A percentile compares a stretch with the other conserved stretches of the same genome.
phyloP scores from a whole-genome alignment of 30 jellyfish, hydroid and myxozoan genomes.

The Phacellophora camtschatica region DNA sequence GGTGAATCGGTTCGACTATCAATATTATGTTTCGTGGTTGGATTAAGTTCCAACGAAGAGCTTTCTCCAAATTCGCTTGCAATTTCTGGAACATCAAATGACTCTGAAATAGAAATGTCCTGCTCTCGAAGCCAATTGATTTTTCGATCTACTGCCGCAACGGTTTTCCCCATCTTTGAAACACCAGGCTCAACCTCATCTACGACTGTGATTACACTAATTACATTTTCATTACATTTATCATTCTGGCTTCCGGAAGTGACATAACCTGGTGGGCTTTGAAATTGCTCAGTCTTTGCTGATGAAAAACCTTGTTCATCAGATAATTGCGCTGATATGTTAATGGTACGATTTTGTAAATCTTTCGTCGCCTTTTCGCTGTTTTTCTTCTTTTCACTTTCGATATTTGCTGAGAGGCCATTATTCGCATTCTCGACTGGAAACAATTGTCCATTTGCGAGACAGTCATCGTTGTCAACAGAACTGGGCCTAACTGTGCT shows the following conservation, averaged over 20 bases:
- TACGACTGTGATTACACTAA: background rate
- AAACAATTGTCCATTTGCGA: slow-evolving; percentile 39
- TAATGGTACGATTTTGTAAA: too few species aligned
- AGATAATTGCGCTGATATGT: background rate
- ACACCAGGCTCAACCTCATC: background rate
- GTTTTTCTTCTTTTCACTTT: too few species aligned
- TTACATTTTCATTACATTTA: background rate
- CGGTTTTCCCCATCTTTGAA: slow-evolving; percentile 19
- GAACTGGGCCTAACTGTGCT: slow-evolving; percentile 8
- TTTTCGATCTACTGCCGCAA: background rate
- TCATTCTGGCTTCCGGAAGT: slow-evolving; percentile 34
- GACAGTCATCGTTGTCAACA: background rate
- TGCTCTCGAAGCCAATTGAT: background rate
- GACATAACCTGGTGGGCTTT: slow-evolving; percentile 10
- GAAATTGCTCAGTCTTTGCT: slow-evolving; percentile 2
- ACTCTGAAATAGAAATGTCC: background rate
- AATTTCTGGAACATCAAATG: background rate
- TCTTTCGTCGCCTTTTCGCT: background rate
- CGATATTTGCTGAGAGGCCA: too few species aligned
- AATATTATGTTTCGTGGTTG: background rate
- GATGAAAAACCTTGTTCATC: background rate
- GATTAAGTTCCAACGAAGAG: background rate
- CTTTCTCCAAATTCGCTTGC: background rate
- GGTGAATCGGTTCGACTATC: too few species aligned
- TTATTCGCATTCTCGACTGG: too few species aligned